Evolutionary conservation across 2,113 vertebrate species (phyloP), one percentile per base, ranked within the genome.

Genomic region (Ahaetulla prasina): DNA sequence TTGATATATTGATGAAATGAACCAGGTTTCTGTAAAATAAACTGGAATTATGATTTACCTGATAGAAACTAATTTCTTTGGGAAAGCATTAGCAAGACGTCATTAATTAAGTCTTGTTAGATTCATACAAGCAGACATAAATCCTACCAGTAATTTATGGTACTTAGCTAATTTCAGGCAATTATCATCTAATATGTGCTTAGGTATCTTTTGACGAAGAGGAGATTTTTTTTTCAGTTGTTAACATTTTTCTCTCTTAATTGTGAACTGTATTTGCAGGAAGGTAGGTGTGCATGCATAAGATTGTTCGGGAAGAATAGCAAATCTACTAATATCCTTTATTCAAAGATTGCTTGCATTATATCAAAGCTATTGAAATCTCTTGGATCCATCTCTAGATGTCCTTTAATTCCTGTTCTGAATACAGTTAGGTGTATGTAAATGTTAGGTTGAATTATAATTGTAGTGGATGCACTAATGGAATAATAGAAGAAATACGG

Each of bases 91-190:
- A 97, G 94, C 96, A 96, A 97, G 96, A 96, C 95, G 93, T 97
- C 97, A 97, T 98, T 98, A 98, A 97, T 98, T 98, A 98, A 97
- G 97, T 96, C 97, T 97, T 97, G 96, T 98, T 98, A 97, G 95
- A 97, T 97, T 93, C 91, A 94, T 97, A 97, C 97, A 97, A 96
- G 96, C 95, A 95, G 96, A 95, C 97, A 97, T 97, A 98, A 98
- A 97, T 97, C 96, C 96, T 98, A 94, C 93, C 97, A 96, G 97
- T 98, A 98, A 98, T 98, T 98, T 98, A 97, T 97, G 97, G 96
- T 53, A 92, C 96, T 97, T 97, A 97, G 97, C 96, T 98, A 97
- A 98, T 98, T 98, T 98, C 96, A 95, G 96, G 97, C 97, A 98
- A 97, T 98, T 98, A 98, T 96, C 96, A 93, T 95, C 97, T 97